These are phyloP conservation scores for Charanyca ferruginea DNA, from an alignment of 2,888 invertebrate genomes.

Conservation along the genomic window DNA sequence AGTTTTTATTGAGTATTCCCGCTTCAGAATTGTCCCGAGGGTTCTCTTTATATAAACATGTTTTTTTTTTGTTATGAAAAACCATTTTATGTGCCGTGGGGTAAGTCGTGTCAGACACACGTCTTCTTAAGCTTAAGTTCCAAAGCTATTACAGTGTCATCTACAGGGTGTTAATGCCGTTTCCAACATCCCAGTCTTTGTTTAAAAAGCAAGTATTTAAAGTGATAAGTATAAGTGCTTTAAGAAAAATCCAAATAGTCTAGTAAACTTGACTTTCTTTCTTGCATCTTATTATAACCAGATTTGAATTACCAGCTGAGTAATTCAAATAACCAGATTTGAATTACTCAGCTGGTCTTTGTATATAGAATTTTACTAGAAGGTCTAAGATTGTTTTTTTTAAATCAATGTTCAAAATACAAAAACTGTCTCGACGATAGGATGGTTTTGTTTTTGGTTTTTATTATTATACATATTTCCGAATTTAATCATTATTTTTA, in stretches of 20 bases:
- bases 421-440: neutral
- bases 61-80: neutral
- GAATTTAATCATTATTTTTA: no score
- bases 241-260: neutral
- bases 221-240: neutral
- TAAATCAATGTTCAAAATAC: neutral
- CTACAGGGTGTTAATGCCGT: neutral
- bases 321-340: no score
- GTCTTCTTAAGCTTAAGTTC: neutral
- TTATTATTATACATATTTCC: no score
- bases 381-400: neutral
- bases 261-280: no score
- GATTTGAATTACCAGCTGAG: no score
- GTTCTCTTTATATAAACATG: no score
- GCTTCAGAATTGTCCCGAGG: no score
- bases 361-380: neutral
- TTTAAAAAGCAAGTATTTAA: neutral
- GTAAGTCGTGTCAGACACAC: neutral
- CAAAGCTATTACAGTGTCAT: neutral
- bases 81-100: neutral
- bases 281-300: no score
- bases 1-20: no score
- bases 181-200: neutral
- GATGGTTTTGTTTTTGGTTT: neutral
- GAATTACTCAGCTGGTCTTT: no score